phyloP scores from a whole-genome alignment of 2,888 invertebrate species.

The Empis stercorea region DNA sequence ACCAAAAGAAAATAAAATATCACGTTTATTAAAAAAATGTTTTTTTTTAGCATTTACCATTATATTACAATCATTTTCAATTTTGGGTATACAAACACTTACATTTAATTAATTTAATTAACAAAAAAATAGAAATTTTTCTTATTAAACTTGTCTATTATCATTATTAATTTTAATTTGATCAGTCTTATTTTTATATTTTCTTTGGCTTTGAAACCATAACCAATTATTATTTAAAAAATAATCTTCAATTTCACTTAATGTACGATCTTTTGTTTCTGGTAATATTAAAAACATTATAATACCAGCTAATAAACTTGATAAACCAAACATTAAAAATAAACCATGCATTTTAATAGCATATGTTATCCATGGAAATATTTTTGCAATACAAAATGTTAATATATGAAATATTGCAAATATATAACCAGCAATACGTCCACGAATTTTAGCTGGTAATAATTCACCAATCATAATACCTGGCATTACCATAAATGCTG shows the following conservation, averaged over 20 bases:
- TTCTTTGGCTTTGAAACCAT: constrained; percentile 35
- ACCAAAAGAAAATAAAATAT: too few relatives aligned
- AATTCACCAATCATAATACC: constrained; percentile 65
- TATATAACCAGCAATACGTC: constrained; percentile 58
- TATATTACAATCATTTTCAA: too few relatives aligned
- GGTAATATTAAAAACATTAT: constrained; percentile 57
- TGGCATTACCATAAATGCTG: constrained; percentile 61
- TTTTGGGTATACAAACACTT: too few relatives aligned
- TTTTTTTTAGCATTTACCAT: too few relatives aligned
- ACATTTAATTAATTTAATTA: too few relatives aligned
- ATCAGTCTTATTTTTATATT: too few relatives aligned
- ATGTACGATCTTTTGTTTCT: constrained; percentile 58
- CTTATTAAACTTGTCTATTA: too few relatives aligned
- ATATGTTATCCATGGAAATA: constrained; percentile 50
- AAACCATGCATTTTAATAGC: constrained; percentile 51
- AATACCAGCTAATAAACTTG: constrained; percentile 48
- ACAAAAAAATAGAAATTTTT: too few relatives aligned
- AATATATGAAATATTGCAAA: constrained; percentile 58
- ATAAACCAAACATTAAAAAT: constrained; percentile 54
- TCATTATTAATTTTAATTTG: neutral
- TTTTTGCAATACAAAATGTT: constrained; percentile 55
- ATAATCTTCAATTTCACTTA: constrained; percentile 66
- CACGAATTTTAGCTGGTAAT: constrained; percentile 58
- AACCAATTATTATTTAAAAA: constrained; percentile 52
- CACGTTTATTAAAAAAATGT: too few relatives aligned